Conservation (phyloP, 2,113 vertebrate genomes). For the Pollimyrus isidori region DNA sequence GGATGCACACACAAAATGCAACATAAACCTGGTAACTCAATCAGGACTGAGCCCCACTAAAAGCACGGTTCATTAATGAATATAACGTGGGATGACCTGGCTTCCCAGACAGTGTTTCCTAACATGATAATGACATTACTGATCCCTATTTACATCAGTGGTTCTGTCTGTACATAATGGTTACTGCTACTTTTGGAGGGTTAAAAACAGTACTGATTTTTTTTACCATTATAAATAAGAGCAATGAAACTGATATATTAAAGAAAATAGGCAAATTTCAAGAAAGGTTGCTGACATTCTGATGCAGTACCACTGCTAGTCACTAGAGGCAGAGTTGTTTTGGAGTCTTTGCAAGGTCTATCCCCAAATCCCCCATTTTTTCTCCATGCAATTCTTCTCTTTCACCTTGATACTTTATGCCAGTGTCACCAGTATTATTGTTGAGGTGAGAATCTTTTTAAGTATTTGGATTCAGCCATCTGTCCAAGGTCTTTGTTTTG, state of each 20-base stretch:
- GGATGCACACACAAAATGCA: background rate
- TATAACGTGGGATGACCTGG: background rate
- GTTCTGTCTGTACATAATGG: background rate
- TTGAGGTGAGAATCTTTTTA: background rate
- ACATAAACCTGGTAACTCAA: background rate
- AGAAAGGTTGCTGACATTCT: background rate
- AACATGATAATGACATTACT: background rate
- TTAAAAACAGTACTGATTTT: background rate
- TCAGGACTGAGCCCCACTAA: background rate
- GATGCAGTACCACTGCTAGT: background rate
- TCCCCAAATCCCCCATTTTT: background rate
- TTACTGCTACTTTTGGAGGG: background rate
- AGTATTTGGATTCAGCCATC: background rate
- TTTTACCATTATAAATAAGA: background rate
- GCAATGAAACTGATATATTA: background rate
- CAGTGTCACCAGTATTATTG: background rate
- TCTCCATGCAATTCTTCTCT: background rate
- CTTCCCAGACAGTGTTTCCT: background rate
- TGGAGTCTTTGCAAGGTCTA: background rate
- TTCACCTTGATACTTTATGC: background rate
- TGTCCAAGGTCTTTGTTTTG: background rate
- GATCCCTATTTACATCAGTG: background rate
- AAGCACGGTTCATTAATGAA: background rate
- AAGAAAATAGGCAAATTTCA: background rate
- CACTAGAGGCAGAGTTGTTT: background rate